Evolutionary conservation across 1,140 invertebrate genomes (phyloP).

Genomic region (Halictus rubicundus): DNA sequence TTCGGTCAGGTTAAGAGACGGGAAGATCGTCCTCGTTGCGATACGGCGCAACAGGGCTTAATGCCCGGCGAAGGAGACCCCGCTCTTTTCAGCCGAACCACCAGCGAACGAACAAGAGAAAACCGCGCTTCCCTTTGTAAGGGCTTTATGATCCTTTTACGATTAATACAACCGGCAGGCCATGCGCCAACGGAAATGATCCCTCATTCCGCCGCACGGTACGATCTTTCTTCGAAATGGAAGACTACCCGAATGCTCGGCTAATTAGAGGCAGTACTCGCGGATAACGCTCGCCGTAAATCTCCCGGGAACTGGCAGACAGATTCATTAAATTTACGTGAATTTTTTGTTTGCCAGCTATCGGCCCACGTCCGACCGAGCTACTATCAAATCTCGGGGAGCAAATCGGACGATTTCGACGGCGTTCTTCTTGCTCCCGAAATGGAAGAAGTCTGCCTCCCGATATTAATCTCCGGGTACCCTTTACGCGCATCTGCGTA

Average conservation of each 20-base stretch:
- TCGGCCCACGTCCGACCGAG: not conserved
- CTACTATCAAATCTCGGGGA: not conserved
- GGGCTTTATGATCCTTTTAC: constrained; percentile 55
- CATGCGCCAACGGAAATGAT: constrained; percentile 29
- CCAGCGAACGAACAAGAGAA: not conserved
- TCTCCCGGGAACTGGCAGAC: not conserved
- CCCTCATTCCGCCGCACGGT: constrained; percentile 19
- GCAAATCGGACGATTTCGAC: too few species aligned
- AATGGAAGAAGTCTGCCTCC: too few species aligned
- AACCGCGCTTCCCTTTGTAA: constrained; percentile 32
- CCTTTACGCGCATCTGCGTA: not conserved
- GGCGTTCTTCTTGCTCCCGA: too few species aligned
- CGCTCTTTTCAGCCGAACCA: constrained; percentile 23
- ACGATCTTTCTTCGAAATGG: constrained; percentile 49
- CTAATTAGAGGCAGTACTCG: constrained; percentile 46
- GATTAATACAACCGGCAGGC: constrained; percentile 47
- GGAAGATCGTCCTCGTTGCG: constrained; percentile 33
- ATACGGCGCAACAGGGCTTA: constrained; percentile 32
- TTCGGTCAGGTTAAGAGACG: not conserved
- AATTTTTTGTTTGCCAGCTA: constrained; percentile 41
- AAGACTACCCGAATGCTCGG: not conserved
- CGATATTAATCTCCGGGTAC: too few species aligned
- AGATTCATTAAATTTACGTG: constrained; percentile 24
- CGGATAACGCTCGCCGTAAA: constrained; percentile 35
- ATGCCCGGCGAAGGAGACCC: not conserved